Base-by-base conservation (phyloP, 2,797 vertebrate genomes). In the Phyllotis vaccarum region DNA sequence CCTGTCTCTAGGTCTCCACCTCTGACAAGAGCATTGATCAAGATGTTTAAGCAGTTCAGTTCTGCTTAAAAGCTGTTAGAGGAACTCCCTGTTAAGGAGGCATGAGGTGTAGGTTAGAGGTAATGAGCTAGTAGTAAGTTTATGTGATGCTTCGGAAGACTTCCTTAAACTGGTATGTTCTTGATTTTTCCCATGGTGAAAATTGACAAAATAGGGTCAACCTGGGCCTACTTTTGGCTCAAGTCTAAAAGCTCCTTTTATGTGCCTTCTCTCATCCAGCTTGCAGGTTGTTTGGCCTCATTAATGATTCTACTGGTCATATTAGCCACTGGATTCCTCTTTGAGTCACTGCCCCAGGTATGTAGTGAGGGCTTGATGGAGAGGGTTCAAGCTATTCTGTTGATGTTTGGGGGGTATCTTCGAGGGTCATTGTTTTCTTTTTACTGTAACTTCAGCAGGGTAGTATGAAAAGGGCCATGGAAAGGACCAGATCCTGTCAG, bases 321-420 rank as follows among this genome's bases (percentile, higher is more conserved):
- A 95, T 98, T 99, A 95, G 99, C 99, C 96, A 98, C 99, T 13
- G 99, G 99, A 75, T 99, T 99, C 82, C 98, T 99, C 96, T 99
- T 99, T 96, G 98, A 99, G 98, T 99, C 99, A 0, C 98, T 99
- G 95, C 99, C 99, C 43, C 99, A 99, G 99, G 99, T 99, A 98
- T 95, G 98, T 96, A 75, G 21, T 89, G 68, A 96, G 64, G 56
- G 34, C 78, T 19, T 82, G 60, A 52, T 52, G 19, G 58, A 82
- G 43, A 13, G 17, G 70, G 52, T 72, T 17, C 6, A 34, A 43
- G 54, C 62, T 89, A 0, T 75, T 94, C 90, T 56, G 54, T 72
- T 46, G 87, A 5, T 79, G 10, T 86, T 80, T 81, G 56, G 56
- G 16, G 82, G 40, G 17, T 78, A 0, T 89, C 40, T 75, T 54